Percentiles rank a stretch among this genome's conserved stretches.
phyloP scores from a whole-genome alignment of 2,888 invertebrate species.

The Drosophila prolongata region DNA sequence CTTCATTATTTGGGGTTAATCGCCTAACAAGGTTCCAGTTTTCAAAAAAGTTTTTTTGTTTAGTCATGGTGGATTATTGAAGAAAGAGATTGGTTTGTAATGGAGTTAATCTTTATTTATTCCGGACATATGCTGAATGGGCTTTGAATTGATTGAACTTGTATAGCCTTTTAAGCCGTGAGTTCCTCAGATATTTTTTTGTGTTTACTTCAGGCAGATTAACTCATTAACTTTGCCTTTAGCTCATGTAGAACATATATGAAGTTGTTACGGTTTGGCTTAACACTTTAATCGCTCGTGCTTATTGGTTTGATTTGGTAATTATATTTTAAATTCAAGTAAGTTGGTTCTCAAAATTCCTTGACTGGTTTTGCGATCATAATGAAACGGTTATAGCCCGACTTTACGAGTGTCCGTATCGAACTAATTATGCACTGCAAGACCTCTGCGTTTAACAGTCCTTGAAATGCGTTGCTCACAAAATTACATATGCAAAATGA shows the following conservation, averaged over 20 bases:
- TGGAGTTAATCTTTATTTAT: constrained; percentile 38
- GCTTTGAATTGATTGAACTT: constrained; percentile 14
- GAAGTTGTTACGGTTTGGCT: background rate
- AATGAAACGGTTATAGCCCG: constrained; percentile 1
- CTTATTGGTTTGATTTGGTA: constrained; percentile 3
- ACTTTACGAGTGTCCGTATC: constrained; percentile 22
- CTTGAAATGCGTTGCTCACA: constrained; percentile 51
- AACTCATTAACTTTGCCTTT: constrained; percentile 6
- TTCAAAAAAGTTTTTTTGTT: constrained; percentile 32
- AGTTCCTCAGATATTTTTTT: background rate
- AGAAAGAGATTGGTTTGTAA: constrained; percentile 24
- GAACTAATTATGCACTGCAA: constrained; percentile 37
- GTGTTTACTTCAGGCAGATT: background rate
- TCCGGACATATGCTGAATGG: background rate
- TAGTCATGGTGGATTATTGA: constrained; percentile 44
- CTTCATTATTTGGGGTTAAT: constrained; percentile 73
- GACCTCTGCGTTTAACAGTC: constrained; percentile 55
- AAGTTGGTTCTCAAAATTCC: background rate
- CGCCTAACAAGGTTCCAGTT: constrained; percentile 60
- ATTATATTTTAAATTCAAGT: constrained; percentile 1
- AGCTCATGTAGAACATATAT: constrained; percentile 2
- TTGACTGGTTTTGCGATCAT: background rate
- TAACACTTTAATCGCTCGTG: background rate
- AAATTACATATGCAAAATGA: constrained; percentile 75
- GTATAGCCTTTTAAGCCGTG: background rate